A percentile compares a stretch with the other conserved stretches of the same genome.
phyloP scores from a whole-genome alignment of 1,140 invertebrate genomes.

The Colletes gigas region DNA sequence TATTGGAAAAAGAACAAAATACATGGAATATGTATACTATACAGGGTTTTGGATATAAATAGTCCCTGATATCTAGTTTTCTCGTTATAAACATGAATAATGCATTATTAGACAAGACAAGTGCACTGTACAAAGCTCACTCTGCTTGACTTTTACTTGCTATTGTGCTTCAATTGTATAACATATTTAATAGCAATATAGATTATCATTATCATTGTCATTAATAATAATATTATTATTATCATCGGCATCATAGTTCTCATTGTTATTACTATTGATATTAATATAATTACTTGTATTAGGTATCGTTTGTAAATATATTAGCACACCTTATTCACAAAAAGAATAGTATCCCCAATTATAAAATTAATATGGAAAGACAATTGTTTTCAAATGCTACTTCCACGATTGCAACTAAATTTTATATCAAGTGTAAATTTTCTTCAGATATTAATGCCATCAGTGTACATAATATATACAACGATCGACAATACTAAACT shows the following conservation, averaged over 20 bases:
- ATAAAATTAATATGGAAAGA: constrained; percentile 16
- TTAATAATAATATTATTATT: constrained; percentile 39
- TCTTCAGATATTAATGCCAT: constrained; percentile 46
- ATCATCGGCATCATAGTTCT: constrained; percentile 13
- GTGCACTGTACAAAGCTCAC: constrained; percentile 60
- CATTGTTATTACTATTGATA: constrained; percentile 46
- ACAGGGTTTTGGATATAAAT: constrained; percentile 51
- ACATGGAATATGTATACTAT: constrained; percentile 62
- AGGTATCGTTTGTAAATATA: constrained; percentile 54
- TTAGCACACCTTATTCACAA: constrained; percentile 58
- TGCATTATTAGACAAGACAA: constrained; percentile 54
- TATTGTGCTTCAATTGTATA: constrained; percentile 44
- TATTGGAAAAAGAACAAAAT: constrained; percentile 67
- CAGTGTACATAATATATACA: constrained; percentile 68
- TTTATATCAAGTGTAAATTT: constrained; percentile 24
- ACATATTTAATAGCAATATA: constrained; percentile 48
- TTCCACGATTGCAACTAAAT: constrained; percentile 35
- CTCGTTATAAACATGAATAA: constrained; percentile 53
- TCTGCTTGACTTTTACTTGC: constrained; percentile 47
- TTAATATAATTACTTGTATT: constrained; percentile 52
- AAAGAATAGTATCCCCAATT: constrained; percentile 39
- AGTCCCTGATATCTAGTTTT: constrained; percentile 51
- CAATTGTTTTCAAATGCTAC: constrained; percentile 25
- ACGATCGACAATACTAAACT: constrained; percentile 61
- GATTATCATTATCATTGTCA: constrained; percentile 32